Percentiles rank a stretch among this genome's conserved stretches.
Evolutionary conservation across 1,140 invertebrate genomes (phyloP).

Genomic region (Musca vetustissima): DNA sequence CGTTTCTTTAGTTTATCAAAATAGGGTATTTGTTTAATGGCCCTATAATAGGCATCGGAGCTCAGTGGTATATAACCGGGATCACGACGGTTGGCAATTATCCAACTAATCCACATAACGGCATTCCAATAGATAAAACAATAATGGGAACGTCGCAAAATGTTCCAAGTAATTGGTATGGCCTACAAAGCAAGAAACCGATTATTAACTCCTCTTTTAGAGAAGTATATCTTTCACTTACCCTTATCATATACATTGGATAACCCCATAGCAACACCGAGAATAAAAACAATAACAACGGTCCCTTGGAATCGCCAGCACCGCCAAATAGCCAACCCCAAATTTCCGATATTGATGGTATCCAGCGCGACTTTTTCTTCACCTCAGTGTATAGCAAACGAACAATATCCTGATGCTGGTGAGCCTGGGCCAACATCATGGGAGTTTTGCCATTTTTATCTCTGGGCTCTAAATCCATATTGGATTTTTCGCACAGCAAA

Average conservation of each 20-base stretch:
- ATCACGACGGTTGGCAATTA: conserved; percentile 84
- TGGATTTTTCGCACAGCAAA: conserved; percentile 82
- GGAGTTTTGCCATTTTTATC: conserved; percentile 93
- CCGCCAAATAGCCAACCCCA: conserved; percentile 90
- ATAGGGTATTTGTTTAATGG: conserved; percentile 86
- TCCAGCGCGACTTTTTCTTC: conserved; percentile 77
- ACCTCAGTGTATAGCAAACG: conserved; percentile 78
- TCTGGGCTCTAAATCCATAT: conserved; percentile 72
- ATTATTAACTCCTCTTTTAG: background rate
- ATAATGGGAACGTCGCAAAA: conserved; percentile 79
- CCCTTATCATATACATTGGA: conserved; percentile 87
- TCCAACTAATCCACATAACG: conserved; percentile 90
- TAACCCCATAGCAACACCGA: conserved; percentile 89
- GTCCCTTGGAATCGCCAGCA: conserved; percentile 85
- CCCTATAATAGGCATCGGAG: conserved; percentile 84
- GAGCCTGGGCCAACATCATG: conserved; percentile 81
- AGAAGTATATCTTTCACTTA: conserved; percentile 52
- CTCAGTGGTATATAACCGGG: conserved; percentile 88
- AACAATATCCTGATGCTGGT: conserved; percentile 81
- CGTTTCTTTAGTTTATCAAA: conserved; percentile 88
- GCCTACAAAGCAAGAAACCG: conserved; percentile 65
- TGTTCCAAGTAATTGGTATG: conserved; percentile 88
- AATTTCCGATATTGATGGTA: conserved; percentile 82
- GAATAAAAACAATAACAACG: conserved; percentile 80
- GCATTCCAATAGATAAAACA: conserved; percentile 88